phyloP scores from a whole-genome alignment of 1,140 invertebrate species.

The Mizuhopecten yessoensis region DNA sequence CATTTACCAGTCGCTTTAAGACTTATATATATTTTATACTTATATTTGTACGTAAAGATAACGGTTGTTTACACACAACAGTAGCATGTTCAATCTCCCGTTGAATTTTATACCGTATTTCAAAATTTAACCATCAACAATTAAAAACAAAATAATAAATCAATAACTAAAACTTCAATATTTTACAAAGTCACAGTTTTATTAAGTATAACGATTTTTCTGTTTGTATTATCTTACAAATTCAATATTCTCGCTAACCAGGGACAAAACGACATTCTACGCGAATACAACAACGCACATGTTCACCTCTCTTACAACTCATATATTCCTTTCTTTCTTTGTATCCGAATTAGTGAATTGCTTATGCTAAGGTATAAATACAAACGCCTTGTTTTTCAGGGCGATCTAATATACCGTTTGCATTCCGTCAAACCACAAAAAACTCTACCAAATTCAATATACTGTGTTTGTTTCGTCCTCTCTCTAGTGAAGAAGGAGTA shows the following conservation, averaged over 20 bases:
- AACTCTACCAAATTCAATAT: background rate
- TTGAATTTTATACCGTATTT: too few species aligned
- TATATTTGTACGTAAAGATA: too few species aligned
- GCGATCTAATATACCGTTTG: background rate
- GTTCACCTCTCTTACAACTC: background rate
- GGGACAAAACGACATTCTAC: background rate
- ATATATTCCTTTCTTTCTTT: background rate
- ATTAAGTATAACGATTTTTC: slow-evolving; percentile 34
- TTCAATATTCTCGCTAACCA: slow-evolving; percentile 29
- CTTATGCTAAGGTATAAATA: background rate
- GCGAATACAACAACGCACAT: background rate
- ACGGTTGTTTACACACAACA: too few species aligned
- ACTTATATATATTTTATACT: too few species aligned
- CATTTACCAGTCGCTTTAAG: too few species aligned
- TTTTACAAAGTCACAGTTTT: slow-evolving; percentile 18
- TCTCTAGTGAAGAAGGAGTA: background rate
- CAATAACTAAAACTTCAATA: background rate
- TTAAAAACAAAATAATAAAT: too few species aligned
- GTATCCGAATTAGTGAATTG: background rate
- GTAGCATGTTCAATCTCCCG: too few species aligned
- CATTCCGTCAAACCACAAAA: background rate
- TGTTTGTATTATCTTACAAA: background rate
- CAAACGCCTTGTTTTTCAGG: background rate
- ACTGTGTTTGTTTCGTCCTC: background rate
- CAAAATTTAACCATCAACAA: too few species aligned